Evolutionary conservation across 1,140 invertebrate species (phyloP).

Genomic region (Tetraneura akinire): DNA sequence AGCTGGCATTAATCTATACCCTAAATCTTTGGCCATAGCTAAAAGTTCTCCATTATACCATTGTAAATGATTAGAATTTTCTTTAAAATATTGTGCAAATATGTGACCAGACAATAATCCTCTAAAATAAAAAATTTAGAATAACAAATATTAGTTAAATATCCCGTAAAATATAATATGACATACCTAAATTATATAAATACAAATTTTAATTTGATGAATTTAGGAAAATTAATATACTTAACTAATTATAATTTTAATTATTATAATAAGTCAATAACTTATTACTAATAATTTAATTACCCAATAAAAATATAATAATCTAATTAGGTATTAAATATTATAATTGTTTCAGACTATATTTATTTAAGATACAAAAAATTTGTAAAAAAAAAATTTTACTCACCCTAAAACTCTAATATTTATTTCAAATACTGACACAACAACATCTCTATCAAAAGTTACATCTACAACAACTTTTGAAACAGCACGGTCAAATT

Average conservation of each 20-base stretch:
- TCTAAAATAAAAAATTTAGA: conserved; percentile 61
- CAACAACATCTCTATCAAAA: conserved; percentile 93
- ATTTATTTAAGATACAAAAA: too few relatives aligned
- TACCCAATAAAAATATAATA: background rate
- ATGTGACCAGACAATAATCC: conserved; percentile 93
- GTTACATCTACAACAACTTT: conserved; percentile 81
- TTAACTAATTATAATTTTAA: too few relatives aligned
- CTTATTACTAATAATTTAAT: too few relatives aligned
- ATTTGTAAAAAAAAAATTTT: too few relatives aligned
- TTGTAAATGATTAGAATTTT: conserved; percentile 71
- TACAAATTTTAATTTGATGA: too few relatives aligned
- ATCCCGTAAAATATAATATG: background rate
- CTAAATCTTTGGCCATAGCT: conserved; percentile 88
- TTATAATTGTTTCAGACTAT: too few relatives aligned
- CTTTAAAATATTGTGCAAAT: conserved; percentile 79
- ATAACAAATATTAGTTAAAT: background rate
- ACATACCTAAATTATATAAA: too few relatives aligned
- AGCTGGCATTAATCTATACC: conserved; percentile 87
- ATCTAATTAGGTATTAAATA: too few relatives aligned
- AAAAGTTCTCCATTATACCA: conserved; percentile 94
- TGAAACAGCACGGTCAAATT: conserved; percentile 90
- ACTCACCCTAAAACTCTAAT: conserved; percentile 91
- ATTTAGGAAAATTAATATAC: too few relatives aligned
- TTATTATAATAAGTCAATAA: too few relatives aligned
- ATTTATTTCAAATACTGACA: conserved; percentile 98